Evolutionary conservation across 1,140 invertebrate species (phyloP).

Genomic region (Drosophila arawakana): DNA sequence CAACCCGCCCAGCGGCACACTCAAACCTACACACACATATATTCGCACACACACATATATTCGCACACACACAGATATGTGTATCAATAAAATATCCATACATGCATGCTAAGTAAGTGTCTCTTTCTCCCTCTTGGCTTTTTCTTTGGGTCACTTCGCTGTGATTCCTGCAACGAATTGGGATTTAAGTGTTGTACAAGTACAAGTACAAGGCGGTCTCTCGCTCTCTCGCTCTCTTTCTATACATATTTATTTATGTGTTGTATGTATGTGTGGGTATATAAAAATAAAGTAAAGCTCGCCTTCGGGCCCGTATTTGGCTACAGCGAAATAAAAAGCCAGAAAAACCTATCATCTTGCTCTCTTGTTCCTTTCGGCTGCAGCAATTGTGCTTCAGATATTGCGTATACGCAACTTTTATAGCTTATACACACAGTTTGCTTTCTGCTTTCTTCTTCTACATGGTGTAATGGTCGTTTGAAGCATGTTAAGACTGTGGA

Average conservation of each 20-base stretch:
- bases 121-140: background rate
- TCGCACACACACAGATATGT: slow-evolving; percentile 44
- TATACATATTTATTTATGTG: background rate
- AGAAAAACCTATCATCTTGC: slow-evolving; percentile 21
- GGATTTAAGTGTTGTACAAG: slow-evolving; percentile 81
- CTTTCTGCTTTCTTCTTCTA: slow-evolving; percentile 15
- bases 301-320: slow-evolving; percentile 39
- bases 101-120: slow-evolving; percentile 83
- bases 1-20: slow-evolving; percentile 59
- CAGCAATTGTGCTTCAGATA: slow-evolving; percentile 38
- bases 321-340: slow-evolving; percentile 23
- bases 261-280: background rate
- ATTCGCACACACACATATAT: too few species aligned
- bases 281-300: slow-evolving; percentile 70
- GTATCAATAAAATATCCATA: slow-evolving; percentile 83
- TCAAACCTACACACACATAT: slow-evolving; percentile 5
- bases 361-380: slow-evolving; percentile 47
- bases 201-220: slow-evolving; percentile 49
- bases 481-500: background rate
- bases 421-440: slow-evolving; percentile 9
- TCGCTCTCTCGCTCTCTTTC: slow-evolving; percentile 2
- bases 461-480: slow-evolving; percentile 30
- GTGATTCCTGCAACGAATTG: slow-evolving; percentile 80
- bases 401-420: slow-evolving; percentile 64
- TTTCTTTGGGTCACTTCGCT: slow-evolving; percentile 57